Conservation (phyloP, 2,113 vertebrate genomes). For the Gymnocephalus cernua region DNA sequence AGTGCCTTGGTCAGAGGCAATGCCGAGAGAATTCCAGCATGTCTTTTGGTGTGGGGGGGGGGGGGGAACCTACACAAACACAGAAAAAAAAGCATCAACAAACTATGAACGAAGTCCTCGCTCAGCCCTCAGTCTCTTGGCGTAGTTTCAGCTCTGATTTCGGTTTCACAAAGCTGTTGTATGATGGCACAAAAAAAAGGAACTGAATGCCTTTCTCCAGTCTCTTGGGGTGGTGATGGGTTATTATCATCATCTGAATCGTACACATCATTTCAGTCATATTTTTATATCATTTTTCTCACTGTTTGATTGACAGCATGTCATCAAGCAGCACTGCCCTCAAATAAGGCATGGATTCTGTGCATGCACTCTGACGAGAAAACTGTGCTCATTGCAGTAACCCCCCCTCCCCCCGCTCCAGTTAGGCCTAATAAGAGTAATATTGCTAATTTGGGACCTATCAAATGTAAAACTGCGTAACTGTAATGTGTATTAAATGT, state of each 20-base stretch:
- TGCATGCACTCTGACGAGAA: slow-evolving; percentile 7
- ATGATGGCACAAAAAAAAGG: slow-evolving; percentile 8
- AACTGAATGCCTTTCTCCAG: background rate
- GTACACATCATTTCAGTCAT: background rate
- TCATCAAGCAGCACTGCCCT: background rate
- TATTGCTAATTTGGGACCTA: background rate
- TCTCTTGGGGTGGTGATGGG: background rate
- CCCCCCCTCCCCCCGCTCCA: background rate
- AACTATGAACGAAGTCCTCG: background rate
- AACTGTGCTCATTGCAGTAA: too few relatives aligned
- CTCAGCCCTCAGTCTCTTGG: background rate
- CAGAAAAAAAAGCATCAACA: background rate
- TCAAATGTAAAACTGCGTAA: background rate
- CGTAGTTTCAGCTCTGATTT: background rate
- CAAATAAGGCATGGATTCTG: background rate
- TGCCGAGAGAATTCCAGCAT: background rate
- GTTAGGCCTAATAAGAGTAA: background rate
- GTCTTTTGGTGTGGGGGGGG: background rate
- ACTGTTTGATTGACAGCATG: background rate
- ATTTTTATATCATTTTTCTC: background rate
- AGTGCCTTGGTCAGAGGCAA: slow-evolving; percentile 10
- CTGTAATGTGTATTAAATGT: background rate
- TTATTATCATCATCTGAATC: background rate
- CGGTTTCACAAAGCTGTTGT: slow-evolving; percentile 3
- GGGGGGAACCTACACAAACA: background rate